Evolutionary conservation across 2,113 vertebrate genomes (phyloP), one percentile per base, ranked within the genome.

Genomic region (Corvus cornix): DNA sequence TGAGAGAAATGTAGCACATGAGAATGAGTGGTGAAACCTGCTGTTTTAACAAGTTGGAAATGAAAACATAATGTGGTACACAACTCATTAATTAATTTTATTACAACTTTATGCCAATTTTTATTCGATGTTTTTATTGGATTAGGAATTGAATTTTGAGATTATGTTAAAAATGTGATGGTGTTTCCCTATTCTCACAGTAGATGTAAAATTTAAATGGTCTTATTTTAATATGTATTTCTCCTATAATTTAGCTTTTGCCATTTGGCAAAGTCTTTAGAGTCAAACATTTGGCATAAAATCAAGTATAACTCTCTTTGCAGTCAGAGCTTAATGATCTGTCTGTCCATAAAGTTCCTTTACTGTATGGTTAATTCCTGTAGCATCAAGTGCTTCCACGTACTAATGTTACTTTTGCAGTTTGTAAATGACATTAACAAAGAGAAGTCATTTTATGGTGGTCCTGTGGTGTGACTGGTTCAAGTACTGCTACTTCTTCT

Each of bases 11-110:
- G 17, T 64, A 80, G 41, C 48, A 44, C 44, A 35, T 66, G 27
- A 90, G 86, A 96, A 90, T 20, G 64, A 84, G 30, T 70, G 46
- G 81, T 58, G 72, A 77, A 96, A 94, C 52, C 56, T 89, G n/a
- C 41, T 87, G 52, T 62, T 96, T 96, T 96, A 96, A 95, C 78
- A 93, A 91, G 83, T 16, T 81, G 69, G 75, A 93, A 96, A 87
- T 87, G 49, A 92, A 96, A 97, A 89, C 49, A 59, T 92, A 87
- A 83, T 83, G 39, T 53, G 23, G 75, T 83, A 95, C 69, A 55
- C 72, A 93, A 92, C 63, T 43, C 62, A 89, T 87, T 96, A 94
- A 96, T 94, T 95, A 79, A 76, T 92, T 96, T 95, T 90, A 96
- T 84, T 80, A 62, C 44, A 73, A 68, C 10, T 92, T 84, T 63